A percentile compares a stretch with the other conserved stretches of the same genome.
Evolutionary conservation across 1,140 invertebrate genomes (phyloP).

Genomic region (Gonatopus flavifemur): DNA sequence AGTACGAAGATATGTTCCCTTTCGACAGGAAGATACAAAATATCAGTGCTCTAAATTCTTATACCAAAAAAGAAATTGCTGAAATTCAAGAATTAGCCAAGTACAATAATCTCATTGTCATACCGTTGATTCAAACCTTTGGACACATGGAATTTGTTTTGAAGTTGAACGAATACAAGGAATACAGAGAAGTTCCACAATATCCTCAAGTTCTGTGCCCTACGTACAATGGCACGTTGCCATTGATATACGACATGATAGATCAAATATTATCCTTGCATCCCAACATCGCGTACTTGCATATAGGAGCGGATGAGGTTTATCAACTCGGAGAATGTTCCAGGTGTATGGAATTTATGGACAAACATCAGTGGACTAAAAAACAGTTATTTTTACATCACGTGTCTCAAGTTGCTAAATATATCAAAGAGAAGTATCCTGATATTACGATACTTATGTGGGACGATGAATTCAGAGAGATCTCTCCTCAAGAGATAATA

Average conservation of each 20-base stretch:
- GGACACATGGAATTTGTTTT: constrained; percentile 91
- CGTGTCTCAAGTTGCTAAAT: constrained; percentile 63
- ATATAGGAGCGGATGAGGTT: constrained; percentile 83
- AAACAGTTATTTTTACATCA: constrained; percentile 73
- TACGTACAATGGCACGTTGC: constrained; percentile 70
- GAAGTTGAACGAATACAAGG: constrained; percentile 74
- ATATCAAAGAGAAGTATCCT: constrained; percentile 65
- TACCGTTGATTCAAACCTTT: constrained; percentile 94
- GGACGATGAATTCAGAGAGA: constrained; percentile 90
- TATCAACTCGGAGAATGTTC: constrained; percentile 81
- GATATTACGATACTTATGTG: constrained; percentile 78
- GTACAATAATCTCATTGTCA: constrained; percentile 72
- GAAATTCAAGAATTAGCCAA: constrained; percentile 67
- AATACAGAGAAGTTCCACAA: constrained; percentile 74
- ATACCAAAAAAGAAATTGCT: constrained; percentile 69
- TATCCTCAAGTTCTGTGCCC: constrained; percentile 84
- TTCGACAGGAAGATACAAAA: constrained; percentile 70
- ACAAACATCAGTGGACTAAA: constrained; percentile 52
- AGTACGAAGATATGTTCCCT: constrained; percentile 99
- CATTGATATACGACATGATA: constrained; percentile 76
- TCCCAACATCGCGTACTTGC: constrained; percentile 66
- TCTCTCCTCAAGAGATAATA: constrained; percentile 65
- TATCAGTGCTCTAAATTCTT: constrained; percentile 76
- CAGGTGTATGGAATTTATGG: constrained; percentile 64
- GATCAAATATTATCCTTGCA: constrained; percentile 75